These are phyloP conservation scores for Phodopus roborovskii DNA, from an alignment of 2,113 vertebrate genomes.

Conservation along the genomic window DNA sequence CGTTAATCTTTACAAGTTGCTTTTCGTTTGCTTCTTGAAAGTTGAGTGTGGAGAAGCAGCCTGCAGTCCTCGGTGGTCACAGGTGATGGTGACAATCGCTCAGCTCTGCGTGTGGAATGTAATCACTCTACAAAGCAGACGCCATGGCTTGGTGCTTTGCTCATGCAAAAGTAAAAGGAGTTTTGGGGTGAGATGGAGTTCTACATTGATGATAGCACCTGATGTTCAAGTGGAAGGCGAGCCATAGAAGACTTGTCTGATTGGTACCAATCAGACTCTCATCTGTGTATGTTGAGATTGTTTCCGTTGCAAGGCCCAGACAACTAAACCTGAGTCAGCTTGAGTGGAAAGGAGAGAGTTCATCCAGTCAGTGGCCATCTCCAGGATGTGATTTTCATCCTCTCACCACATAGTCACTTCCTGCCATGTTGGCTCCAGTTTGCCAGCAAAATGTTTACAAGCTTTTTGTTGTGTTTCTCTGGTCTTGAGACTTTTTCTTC, in stretches of 20 bases:
- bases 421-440: background rate
- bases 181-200: background rate
- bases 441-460: background rate
- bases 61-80: conserved; percentile 80
- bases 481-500: background rate
- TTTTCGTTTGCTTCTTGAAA: conserved; percentile 80
- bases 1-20: conserved; percentile 77
- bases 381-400: background rate
- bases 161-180: conserved; percentile 38
- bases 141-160: conserved; percentile 31
- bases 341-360: background rate
- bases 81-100: conserved; percentile 80
- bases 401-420: background rate
- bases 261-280: background rate
- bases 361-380: background rate
- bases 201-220: conserved; percentile 6
- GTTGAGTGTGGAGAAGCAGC: conserved; percentile 75
- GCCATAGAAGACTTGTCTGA: background rate
- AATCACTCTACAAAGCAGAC: conserved; percentile 72
- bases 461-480: background rate
- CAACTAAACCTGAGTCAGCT: background rate
- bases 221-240: conserved; percentile 42
- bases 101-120: conserved; percentile 69
- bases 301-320: background rate
- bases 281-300: background rate